A percentile compares a stretch with the other conserved stretches of the same genome.
These are phyloP conservation scores for Dioctria rufipes DNA, from an alignment of 2,888 invertebrate species.

Conservation along the genomic window DNA sequence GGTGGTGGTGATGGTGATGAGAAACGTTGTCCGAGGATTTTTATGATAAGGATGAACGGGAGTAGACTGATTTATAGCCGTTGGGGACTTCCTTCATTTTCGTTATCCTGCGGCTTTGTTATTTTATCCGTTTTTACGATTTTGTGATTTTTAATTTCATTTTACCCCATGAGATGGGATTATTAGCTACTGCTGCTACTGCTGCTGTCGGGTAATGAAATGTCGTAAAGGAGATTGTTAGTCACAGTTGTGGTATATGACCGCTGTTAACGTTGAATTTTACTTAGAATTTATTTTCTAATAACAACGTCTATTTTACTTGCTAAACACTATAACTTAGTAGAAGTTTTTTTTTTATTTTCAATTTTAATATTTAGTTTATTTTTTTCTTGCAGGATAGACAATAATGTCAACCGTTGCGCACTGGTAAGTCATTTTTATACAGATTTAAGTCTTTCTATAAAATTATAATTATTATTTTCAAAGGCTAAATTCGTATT, in stretches of 20 bases:
- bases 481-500: too few relatives aligned
- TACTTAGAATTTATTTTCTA: too few relatives aligned
- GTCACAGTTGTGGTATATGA: neutral
- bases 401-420: too few relatives aligned
- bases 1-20: neutral
- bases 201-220: neutral
- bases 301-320: too few relatives aligned
- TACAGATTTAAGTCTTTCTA: too few relatives aligned
- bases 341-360: too few relatives aligned
- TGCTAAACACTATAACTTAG: too few relatives aligned
- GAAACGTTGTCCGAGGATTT: constrained; percentile 23
- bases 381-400: too few relatives aligned
- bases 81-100: constrained; percentile 32
- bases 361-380: too few relatives aligned
- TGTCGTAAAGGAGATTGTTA: constrained; percentile 1
- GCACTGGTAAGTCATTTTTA: too few relatives aligned
- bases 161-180: constrained; percentile 27
- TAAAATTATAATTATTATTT: too few relatives aligned
- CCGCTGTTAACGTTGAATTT: too few relatives aligned
- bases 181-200: neutral
- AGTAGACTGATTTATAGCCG: constrained; percentile 31
- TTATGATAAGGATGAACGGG: constrained; percentile 31
- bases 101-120: constrained; percentile 37
- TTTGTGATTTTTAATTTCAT: constrained; percentile 42
- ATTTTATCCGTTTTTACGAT: constrained; percentile 34